Evolutionary conservation across 1,140 invertebrate species (phyloP).

Genomic region (Cyclina sinensis): DNA sequence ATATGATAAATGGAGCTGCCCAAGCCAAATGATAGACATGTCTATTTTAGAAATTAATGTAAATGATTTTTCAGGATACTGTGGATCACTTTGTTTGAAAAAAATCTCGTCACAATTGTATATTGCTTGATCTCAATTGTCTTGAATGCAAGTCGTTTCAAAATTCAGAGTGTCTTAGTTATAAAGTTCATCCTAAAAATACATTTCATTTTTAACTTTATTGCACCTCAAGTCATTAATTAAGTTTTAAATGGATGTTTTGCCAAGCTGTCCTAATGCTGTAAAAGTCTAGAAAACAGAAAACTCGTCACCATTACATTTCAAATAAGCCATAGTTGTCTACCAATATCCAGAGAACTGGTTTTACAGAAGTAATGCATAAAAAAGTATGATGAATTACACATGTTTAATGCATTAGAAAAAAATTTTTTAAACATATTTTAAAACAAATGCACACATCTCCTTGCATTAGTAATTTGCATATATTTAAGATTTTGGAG

Average conservation of each 20-base stretch:
- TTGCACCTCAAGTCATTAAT: neutral
- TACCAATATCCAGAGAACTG: neutral
- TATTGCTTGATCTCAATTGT: too few relatives aligned
- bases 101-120: too few relatives aligned
- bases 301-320: neutral
- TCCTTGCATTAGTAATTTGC: neutral
- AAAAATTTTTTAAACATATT: neutral
- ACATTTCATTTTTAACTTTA: neutral
- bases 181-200: neutral
- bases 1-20: too few relatives aligned
- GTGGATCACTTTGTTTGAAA: too few relatives aligned
- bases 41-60: too few relatives aligned
- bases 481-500: conserved; percentile 14
- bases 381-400: neutral
- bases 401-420: conserved; percentile 15
- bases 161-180: too few relatives aligned
- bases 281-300: neutral
- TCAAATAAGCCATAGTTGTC: neutral
- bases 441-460: neutral
- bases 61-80: too few relatives aligned
- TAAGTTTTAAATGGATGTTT: neutral
- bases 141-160: too few relatives aligned
- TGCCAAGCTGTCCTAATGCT: neutral
- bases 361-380: neutral
- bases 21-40: too few relatives aligned